phyloP scores from a whole-genome alignment of 2,888 invertebrate species.

The Alloscopus bannaensis region DNA sequence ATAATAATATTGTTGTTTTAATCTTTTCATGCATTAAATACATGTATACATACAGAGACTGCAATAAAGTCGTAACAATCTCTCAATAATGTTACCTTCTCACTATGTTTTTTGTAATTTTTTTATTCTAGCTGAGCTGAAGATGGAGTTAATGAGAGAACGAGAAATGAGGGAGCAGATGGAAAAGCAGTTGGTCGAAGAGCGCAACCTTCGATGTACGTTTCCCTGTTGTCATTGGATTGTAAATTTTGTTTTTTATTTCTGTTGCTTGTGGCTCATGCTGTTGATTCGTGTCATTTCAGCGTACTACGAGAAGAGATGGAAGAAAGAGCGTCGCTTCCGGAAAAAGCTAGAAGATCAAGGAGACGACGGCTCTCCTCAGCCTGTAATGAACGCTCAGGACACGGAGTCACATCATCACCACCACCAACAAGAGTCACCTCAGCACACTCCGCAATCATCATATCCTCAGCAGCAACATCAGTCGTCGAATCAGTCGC shows the following conservation, averaged over 20 bases:
- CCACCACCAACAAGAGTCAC: constrained; percentile 59
- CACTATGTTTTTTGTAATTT: not conserved
- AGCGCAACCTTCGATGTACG: constrained; percentile 96
- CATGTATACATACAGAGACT: too few relatives aligned
- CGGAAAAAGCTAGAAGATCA: constrained; percentile 86
- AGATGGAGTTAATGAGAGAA: constrained; percentile 95
- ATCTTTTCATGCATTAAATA: not conserved
- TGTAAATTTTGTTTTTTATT: not conserved
- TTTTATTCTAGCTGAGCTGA: constrained; percentile 86
- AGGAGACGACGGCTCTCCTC: constrained; percentile 61
- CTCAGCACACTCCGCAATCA: constrained; percentile 58
- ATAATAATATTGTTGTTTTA: not conserved
- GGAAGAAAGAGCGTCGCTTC: constrained; percentile 90
- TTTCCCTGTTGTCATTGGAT: constrained; percentile 73
- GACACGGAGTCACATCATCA: constrained; percentile 64
- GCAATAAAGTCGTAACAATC: too few relatives aligned
- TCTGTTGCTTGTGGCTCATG: too few relatives aligned
- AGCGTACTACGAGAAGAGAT: constrained; percentile 92
- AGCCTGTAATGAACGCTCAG: constrained; percentile 62
- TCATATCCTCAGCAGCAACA: constrained; percentile 62
- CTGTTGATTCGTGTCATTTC: too few relatives aligned
- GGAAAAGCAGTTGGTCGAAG: constrained; percentile 94
- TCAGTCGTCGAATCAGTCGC: constrained; percentile 54
- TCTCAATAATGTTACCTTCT: constrained; percentile 10
- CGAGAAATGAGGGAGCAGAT: constrained; percentile 94